phyloP scores from a whole-genome alignment of 1,140 invertebrate species.

The Bradysia coprophila region DNA sequence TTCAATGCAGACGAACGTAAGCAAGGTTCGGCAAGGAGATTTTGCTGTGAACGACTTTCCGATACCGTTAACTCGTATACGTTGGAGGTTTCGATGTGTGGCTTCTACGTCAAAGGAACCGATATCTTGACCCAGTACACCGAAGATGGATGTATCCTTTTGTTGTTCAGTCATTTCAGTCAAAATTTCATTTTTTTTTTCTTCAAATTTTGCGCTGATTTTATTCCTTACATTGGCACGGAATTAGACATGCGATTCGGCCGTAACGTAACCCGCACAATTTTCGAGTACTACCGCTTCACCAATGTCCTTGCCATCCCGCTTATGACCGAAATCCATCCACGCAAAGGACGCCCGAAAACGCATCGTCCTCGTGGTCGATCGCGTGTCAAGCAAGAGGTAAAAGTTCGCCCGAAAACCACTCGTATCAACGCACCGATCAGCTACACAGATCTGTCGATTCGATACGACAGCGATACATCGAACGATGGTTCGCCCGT shows the following conservation, averaged over 20 bases:
- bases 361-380: constrained; percentile 26
- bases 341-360: constrained; percentile 23
- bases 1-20: constrained; percentile 79
- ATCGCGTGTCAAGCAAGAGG: constrained; percentile 27
- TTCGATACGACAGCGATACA: constrained; percentile 30
- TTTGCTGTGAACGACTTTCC: constrained; percentile 41
- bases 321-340: constrained; percentile 28
- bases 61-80: constrained; percentile 71
- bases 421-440: constrained; percentile 34
- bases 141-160: constrained; percentile 64
- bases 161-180: neutral
- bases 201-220: too few relatives aligned
- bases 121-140: constrained; percentile 60
- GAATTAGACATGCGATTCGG: constrained; percentile 46
- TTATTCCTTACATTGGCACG: too few relatives aligned
- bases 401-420: constrained; percentile 30
- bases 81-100: constrained; percentile 70
- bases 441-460: constrained; percentile 35
- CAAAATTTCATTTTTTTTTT: too few relatives aligned
- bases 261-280: constrained; percentile 51
- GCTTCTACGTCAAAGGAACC: constrained; percentile 45
- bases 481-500: constrained; percentile 23
- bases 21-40: constrained; percentile 71
- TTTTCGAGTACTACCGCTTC: constrained; percentile 63
- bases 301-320: constrained; percentile 44